phyloP scores from a whole-genome alignment of 2,888 invertebrate genomes.

The Gisinianus flammeolus region DNA sequence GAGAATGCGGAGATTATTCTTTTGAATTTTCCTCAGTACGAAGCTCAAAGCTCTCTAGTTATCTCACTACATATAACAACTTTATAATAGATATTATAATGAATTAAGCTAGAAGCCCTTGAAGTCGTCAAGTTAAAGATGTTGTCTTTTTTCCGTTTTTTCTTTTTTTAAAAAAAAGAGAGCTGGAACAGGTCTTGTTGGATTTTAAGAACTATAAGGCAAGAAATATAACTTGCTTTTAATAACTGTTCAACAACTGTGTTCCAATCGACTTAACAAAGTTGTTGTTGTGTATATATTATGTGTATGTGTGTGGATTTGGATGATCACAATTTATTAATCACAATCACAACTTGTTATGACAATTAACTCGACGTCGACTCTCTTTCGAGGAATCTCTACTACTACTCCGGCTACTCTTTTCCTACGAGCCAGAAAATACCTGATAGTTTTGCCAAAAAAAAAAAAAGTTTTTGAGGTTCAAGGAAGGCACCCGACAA shows the following conservation, averaged over 20 bases:
- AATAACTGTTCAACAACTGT: not conserved
- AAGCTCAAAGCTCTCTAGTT: too few relatives aligned
- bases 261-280: slow-evolving; percentile 8
- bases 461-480: not conserved
- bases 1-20: too few relatives aligned
- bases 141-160: not conserved
- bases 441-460: too few relatives aligned
- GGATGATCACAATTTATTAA: too few relatives aligned
- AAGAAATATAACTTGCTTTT: not conserved
- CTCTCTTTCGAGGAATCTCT: not conserved
- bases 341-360: slow-evolving; percentile 13
- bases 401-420: not conserved
- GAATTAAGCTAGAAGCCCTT: not conserved
- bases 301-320: too few relatives aligned
- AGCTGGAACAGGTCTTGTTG: slow-evolving; percentile 25
- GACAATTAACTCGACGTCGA: not conserved
- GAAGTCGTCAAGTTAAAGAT: not conserved
- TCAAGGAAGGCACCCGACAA: not conserved
- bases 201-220: not conserved
- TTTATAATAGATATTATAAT: too few relatives aligned
- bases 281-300: not conserved
- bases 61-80: too few relatives aligned
- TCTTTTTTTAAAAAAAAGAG: not conserved
- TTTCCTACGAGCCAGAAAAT: not conserved
- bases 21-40: too few relatives aligned